Evolutionary conservation across 2,888 invertebrate genomes (phyloP).

Genomic region (Dasysyrphus albostriatus): DNA sequence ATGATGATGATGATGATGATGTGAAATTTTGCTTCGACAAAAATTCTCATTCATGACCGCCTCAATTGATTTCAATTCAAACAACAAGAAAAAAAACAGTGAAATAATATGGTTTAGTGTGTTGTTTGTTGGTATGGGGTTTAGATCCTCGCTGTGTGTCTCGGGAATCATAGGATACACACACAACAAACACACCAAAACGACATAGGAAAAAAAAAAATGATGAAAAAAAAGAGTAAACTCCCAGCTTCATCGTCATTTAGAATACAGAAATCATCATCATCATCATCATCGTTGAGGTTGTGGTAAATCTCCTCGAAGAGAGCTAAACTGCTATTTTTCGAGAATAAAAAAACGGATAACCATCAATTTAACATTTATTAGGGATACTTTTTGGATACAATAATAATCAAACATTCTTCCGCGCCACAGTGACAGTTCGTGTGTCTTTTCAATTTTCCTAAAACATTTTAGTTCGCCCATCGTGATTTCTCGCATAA

Average conservation of each 20-base stretch:
- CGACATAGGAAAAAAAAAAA: constrained; percentile 8
- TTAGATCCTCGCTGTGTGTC: constrained; percentile 32
- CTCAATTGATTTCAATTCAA: constrained; percentile 74
- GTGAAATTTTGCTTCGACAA: constrained; percentile 73
- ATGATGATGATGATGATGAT: constrained; percentile 72
- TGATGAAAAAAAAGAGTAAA: constrained; percentile 46
- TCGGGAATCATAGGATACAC: constrained; percentile 39
- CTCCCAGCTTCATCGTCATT: constrained; percentile 54
- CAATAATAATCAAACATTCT: constrained; percentile 74
- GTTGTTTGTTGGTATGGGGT: constrained; percentile 20
- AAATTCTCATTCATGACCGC: constrained; percentile 75
- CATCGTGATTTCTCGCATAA: constrained; percentile 38
- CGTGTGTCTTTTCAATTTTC: constrained; percentile 75
- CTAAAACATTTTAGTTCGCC: constrained; percentile 73
- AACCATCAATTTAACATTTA: constrained; percentile 76
- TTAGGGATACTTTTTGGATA: constrained; percentile 75
- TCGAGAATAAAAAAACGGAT: constrained; percentile 74
- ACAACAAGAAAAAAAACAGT: constrained; percentile 2
- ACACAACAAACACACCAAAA: constrained; percentile 6
- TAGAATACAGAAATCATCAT: constrained; percentile 72
- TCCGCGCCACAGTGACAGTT: constrained; percentile 65
- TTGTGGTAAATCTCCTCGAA: constrained; percentile 68
- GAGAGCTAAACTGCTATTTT: constrained; percentile 70
- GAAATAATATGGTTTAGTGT: constrained; percentile 16
- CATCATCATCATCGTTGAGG: constrained; percentile 74